Percentiles rank a stretch among this genome's conserved stretches.
These are phyloP conservation scores for Oriolus oriolus DNA, from an alignment of 2,113 vertebrate species.

Conservation along the genomic window DNA sequence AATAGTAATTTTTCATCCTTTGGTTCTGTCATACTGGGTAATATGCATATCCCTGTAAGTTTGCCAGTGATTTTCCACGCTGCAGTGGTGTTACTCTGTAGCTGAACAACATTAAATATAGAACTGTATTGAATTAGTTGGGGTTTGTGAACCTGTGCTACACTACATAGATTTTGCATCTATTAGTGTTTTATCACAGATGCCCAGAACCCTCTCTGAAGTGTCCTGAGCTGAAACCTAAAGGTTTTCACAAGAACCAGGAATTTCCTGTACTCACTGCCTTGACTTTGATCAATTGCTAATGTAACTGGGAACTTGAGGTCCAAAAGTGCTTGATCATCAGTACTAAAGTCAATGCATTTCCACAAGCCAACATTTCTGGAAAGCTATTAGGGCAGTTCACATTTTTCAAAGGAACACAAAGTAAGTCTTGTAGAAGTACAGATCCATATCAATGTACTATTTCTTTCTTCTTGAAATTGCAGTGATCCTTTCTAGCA, in stretches of 20 bases:
- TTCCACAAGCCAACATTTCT: neutral
- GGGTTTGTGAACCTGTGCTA: neutral
- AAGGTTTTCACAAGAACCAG: neutral
- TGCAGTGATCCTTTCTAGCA: neutral
- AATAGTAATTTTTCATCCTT: conserved; percentile 29
- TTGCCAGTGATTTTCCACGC: conserved; percentile 37
- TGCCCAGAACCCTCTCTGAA: neutral
- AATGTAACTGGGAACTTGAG: neutral
- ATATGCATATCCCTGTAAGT: conserved; percentile 33
- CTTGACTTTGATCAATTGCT: conserved; percentile 13
- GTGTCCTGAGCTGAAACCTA: neutral
- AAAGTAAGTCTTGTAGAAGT: neutral
- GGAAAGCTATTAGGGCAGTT: neutral
- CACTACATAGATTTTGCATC: neutral
- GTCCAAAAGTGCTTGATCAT: neutral
- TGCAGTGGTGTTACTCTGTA: conserved; percentile 2
- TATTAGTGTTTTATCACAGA: neutral
- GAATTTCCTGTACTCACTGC: neutral
- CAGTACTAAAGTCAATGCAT: neutral
- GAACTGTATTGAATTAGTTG: neutral
- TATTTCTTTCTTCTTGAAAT: neutral
- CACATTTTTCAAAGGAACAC: neutral
- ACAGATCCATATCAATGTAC: neutral
- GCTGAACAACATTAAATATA: conserved; percentile 24
- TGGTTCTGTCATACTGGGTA: neutral